Conservation (phyloP, 2,797 vertebrate species). For the Taenioides sp. region DNA sequence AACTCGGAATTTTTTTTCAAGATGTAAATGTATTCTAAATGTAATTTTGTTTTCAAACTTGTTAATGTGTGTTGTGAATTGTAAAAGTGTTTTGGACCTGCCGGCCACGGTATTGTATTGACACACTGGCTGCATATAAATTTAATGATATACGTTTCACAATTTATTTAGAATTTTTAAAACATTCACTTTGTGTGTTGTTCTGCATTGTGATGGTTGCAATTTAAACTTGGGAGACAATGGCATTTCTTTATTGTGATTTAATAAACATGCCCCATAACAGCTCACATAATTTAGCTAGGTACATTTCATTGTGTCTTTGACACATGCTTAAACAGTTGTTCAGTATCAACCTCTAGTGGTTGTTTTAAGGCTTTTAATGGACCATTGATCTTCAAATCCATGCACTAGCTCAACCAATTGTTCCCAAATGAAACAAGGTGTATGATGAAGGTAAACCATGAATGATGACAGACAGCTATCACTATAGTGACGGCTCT, state of each 20-base stretch:
- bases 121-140: not conserved
- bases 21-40: no score
- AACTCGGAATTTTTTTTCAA: no score
- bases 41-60: no score
- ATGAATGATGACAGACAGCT: slow-evolving; percentile 4
- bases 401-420: not conserved
- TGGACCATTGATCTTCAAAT: not conserved
- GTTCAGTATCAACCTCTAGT: slow-evolving; percentile 3
- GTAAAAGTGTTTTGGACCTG: no score
- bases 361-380: slow-evolving; percentile 10
- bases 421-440: slow-evolving; percentile 1
- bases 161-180: not conserved
- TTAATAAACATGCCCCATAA: slow-evolving; percentile 9
- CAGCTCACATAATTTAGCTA: slow-evolving; percentile 6
- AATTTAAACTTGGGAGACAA: not conserved
- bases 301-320: slow-evolving; percentile 4
- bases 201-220: not conserved
- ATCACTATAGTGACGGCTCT: not conserved
- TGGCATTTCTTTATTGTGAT: slow-evolving; percentile 13
- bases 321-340: slow-evolving; percentile 7
- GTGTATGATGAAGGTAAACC: slow-evolving; percentile 2
- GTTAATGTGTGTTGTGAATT: no score
- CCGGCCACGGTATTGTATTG: no score
- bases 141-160: not conserved
- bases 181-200: not conserved